Conservation (phyloP, 2,113 vertebrate species). For the Zosterops japonicus region DNA sequence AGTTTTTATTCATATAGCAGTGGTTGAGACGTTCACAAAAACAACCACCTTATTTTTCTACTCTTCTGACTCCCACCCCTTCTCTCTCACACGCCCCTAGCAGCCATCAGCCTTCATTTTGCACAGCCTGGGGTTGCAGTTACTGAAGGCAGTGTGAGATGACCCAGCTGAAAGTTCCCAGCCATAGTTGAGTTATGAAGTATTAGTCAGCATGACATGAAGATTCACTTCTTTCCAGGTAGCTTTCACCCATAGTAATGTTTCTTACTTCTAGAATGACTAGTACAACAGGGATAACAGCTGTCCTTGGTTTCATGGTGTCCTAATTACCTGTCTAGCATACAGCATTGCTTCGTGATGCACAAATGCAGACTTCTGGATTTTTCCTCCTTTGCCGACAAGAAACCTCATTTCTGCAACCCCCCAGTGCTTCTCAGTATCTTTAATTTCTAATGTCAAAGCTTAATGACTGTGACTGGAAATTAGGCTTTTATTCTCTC, state of each 20-base stretch:
- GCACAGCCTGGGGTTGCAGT: not conserved
- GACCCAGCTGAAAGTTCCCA: conserved; percentile 67
- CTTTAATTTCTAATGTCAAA: conserved; percentile 10
- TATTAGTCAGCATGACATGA: conserved; percentile 53
- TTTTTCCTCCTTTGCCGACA: not conserved
- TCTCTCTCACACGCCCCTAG: conserved; percentile 29
- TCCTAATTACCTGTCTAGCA: conserved; percentile 21
- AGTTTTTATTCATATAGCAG: conserved; percentile 27
- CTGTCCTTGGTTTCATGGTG: not conserved
- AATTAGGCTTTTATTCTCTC: conserved; percentile 15
- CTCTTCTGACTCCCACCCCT: not conserved
- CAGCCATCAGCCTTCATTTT: not conserved
- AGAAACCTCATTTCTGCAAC: not conserved
- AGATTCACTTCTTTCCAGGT: conserved; percentile 69
- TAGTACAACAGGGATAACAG: conserved; percentile 23
- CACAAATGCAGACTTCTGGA: not conserved
- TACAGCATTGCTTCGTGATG: not conserved
- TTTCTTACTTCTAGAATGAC: conserved; percentile 68
- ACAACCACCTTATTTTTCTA: conserved; percentile 35
- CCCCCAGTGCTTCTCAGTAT: not conserved
- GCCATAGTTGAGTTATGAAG: not conserved
- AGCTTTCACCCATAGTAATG: conserved; percentile 66
- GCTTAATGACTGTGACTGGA: conserved; percentile 13
- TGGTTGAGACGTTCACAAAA: not conserved
- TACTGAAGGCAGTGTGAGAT: conserved; percentile 55